Evolutionary conservation across 2,888 invertebrate genomes (phyloP), one percentile per base, ranked within the genome.

Genomic region (Alentia gelatinosa): DNA sequence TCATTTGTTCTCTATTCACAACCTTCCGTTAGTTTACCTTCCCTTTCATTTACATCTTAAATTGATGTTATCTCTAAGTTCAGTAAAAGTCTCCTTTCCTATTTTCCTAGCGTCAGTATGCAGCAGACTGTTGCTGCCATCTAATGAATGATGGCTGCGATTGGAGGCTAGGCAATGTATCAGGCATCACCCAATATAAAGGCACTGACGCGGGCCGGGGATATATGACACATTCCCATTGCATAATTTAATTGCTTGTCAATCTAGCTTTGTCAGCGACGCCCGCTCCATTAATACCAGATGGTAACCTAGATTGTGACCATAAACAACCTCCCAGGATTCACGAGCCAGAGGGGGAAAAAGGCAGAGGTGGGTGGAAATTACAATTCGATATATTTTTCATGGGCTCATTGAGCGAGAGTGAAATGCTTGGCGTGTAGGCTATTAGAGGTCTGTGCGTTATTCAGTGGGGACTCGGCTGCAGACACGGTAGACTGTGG

Each of bases 221-320:
- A 79, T 79, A 79, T 79, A 79, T 79, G 79, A 79, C 79, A 79
- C 79, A 5, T 79, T 37, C 79, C 79, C 47, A 86, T 47, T 86
- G 86, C 50, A 86, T 86, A 47, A 86, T 86, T 86, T 86, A 86
- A 86, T 86, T 86, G 35, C 86, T 47, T 86, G 86, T 86, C 86
- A 86, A 86, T 86, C 86, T 86, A 19, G 30, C 86, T 79, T 79
- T 79, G 79, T 79, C 39, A 39, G 37, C n/a, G 79, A 79, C 79
- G 79, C 79, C 79, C 39, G 39, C 79, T 37, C 79, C 79, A 79
- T 79, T 79, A 79, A 79, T 79, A 37, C 35, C 79, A 79, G 39
- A 79, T 79, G 79, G 79, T 79, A 79, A 39, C 37, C 79, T 79
- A 79, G 79, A 79, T 79, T 79, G 37, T 37, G 79, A 79, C 79